These are phyloP conservation scores for Myotis planiceps DNA, from an alignment of 2,797 vertebrate genomes.

Conservation along the genomic window DNA sequence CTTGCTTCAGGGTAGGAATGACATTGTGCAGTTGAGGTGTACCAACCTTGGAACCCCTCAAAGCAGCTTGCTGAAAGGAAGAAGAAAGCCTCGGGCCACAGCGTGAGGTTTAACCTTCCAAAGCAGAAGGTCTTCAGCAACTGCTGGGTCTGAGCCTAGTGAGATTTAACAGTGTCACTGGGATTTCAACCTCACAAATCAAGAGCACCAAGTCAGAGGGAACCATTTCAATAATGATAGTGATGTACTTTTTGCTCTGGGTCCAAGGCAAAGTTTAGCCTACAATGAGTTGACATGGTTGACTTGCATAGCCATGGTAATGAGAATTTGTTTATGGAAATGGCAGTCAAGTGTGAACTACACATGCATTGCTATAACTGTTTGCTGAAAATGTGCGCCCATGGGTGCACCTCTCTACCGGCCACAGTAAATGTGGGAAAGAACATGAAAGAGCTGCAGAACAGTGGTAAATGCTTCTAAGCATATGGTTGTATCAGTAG, in stretches of 20 bases:
- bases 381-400: neutral
- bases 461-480: neutral
- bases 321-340: neutral
- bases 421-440: neutral
- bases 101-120: neutral
- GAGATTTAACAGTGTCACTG: neutral
- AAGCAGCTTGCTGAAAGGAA: neutral
- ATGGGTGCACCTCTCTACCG: neutral
- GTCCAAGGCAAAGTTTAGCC: neutral
- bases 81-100: neutral
- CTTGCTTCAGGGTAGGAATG: neutral
- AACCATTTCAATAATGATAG: neutral
- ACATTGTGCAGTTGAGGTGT: neutral
- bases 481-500: constrained; percentile 45
- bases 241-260: neutral
- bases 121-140: neutral
- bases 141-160: neutral
- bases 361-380: neutral
- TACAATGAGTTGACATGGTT: neutral
- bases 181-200: neutral
- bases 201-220: neutral
- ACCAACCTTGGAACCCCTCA: neutral
- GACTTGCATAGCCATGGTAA: neutral
- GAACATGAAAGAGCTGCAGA: neutral
- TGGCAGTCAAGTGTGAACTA: neutral